Conservation (phyloP, 2,888 invertebrate genomes). For the Dryomyza anilis region DNA sequence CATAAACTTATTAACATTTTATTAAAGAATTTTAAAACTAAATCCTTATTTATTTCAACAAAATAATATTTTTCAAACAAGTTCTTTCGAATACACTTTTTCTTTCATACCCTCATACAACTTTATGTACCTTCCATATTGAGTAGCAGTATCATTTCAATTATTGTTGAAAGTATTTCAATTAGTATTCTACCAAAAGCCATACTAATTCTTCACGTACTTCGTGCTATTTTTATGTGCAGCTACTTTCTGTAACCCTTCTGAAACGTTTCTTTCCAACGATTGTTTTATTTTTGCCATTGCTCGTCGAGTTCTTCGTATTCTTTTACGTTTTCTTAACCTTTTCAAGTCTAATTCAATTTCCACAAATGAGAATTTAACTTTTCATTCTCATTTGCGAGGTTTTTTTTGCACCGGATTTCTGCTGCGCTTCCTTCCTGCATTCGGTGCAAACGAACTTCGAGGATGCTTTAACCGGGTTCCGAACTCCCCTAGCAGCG, state of each 20-base stretch:
- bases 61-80: no score
- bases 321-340: slow-evolving; percentile 35
- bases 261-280: neutral
- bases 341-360: slow-evolving; percentile 47
- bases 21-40: no score
- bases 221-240: neutral
- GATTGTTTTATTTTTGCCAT: neutral
- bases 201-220: neutral
- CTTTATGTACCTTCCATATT: no score
- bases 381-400: slow-evolving; percentile 41
- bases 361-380: slow-evolving; percentile 48
- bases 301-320: no score
- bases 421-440: neutral
- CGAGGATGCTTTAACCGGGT: neutral
- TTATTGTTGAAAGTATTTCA: neutral
- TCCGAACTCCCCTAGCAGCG: neutral
- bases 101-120: no score
- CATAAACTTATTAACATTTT: no score
- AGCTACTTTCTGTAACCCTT: neutral
- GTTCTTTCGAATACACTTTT: no score
- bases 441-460: no score
- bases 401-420: slow-evolving; percentile 15
- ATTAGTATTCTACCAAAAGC: neutral
- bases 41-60: no score
- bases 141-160: neutral